Evolutionary conservation across 2,888 invertebrate species (phyloP), one percentile per base, ranked within the genome.

Genomic region (Alviniconcha strummeri): DNA sequence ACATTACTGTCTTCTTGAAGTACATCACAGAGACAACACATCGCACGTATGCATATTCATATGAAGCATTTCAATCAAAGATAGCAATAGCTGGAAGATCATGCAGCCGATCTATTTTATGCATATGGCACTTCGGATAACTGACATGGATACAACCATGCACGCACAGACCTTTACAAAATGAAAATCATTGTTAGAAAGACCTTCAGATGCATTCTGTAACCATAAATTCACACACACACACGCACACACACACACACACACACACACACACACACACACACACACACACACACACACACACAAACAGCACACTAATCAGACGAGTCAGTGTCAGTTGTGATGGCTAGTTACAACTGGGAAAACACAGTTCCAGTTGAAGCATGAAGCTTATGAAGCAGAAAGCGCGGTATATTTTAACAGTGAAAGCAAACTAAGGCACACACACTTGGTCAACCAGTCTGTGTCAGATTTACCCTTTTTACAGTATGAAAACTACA

Each of bases 241-340:
- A 15, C 72, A 15, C 72, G 13, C 72, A 13, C 72, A 4, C 72
- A 19, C 13, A 36, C 72, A 19, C 72, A 72, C 36, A 15, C 72
- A 72, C 72, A 72, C 72, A 36, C 72, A 72, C 72, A 36, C 72
- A 72, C 72, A 72, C 72, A 72, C 72, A 72, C 72, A 72, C 72
- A 72, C 72, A 72, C 72, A 72, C 72, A 72, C 36, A 72, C 13
- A 72, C 69, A 69, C 69, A 69, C 69, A 69, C 13, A 69, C 69
- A 69, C 69, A 69, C 69, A 69, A 15, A 69, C 17, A 69, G 5
- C 13, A 17, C 17, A 15, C n/a, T 15, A 15, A 69, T 69, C 69
- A 69, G 69, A 69, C n/a, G 15, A 60, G 60, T 60, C 13, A 7
- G 7, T 60, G 60, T 60, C 60, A 13, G 8, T 13, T 60, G 60